These are phyloP conservation scores for Tadarida brasiliensis DNA, from an alignment of 2,797 vertebrate species.

Conservation along the genomic window DNA sequence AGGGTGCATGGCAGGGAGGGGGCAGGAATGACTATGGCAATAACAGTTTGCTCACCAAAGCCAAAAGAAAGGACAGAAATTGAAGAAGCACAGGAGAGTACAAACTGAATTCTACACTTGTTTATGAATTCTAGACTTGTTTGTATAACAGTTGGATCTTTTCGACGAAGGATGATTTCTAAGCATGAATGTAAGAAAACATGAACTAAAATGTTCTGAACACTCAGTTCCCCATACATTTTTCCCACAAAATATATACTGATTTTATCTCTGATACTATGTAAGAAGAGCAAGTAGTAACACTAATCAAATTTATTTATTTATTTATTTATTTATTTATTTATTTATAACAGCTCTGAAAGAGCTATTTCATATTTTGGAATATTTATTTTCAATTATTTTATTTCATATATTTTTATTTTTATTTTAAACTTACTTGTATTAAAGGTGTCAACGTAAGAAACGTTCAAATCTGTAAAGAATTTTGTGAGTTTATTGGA, in stretches of 20 bases:
- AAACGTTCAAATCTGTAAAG: too few relatives aligned
- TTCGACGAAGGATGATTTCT: constrained; percentile 31
- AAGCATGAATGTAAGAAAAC: constrained; percentile 46
- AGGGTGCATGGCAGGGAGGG: too few relatives aligned
- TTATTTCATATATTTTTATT: neutral
- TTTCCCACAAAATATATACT: neutral
- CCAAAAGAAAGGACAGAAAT: neutral
- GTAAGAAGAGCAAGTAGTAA: neutral
- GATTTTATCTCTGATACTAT: neutral
- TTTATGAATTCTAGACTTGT: constrained; percentile 2
- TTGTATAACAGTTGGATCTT: constrained; percentile 39
- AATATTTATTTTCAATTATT: constrained; percentile 22
- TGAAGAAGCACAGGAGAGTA: neutral
- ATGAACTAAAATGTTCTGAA: neutral
- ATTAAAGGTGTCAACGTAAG: neutral
- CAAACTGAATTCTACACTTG: neutral
- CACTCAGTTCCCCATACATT: neutral
- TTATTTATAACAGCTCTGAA: neutral
- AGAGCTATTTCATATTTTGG: neutral
- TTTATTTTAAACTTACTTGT: neutral
- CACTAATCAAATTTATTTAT: neutral
- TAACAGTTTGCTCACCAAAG: constrained; percentile 23
- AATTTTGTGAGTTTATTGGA: too few relatives aligned
- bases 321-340: neutral
- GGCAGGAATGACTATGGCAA: neutral